phyloP scores from a whole-genome alignment of 2,113 vertebrate genomes.

The Tiliqua scincoides region DNA sequence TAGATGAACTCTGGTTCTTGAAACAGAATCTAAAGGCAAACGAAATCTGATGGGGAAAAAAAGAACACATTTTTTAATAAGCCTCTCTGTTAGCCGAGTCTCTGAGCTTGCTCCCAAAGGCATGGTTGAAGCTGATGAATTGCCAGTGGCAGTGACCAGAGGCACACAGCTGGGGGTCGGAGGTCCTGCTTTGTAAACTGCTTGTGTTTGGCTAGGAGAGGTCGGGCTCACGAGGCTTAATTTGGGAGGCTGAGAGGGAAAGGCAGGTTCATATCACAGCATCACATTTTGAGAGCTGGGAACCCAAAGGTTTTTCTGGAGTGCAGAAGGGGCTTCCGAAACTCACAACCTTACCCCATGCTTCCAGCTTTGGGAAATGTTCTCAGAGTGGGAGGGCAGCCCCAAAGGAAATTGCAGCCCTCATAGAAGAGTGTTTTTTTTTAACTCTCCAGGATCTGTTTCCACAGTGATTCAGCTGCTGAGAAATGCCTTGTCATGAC shows the following conservation, averaged over 20 bases:
- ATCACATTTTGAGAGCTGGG: not conserved
- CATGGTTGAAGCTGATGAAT: conserved; percentile 49
- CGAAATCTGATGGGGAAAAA: not conserved
- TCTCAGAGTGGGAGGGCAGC: too few species aligned
- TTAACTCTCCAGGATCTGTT: too few species aligned
- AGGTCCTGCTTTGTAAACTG: not conserved
- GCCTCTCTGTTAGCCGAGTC: not conserved
- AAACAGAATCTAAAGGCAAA: not conserved
- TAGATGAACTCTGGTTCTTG: not conserved
- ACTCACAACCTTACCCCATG: not conserved
- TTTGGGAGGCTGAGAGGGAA: not conserved
- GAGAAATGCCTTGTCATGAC: too few species aligned
- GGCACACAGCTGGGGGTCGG: conserved; percentile 22
- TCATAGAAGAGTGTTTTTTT: too few species aligned
- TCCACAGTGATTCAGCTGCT: too few species aligned
- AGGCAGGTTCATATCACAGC: not conserved
- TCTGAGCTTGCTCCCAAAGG: not conserved
- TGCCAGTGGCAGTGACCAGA: conserved; percentile 38
- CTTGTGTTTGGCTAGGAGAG: not conserved
- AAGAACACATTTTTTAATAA: conserved; percentile 10
- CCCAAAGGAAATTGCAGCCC: too few species aligned
- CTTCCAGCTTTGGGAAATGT: not conserved
- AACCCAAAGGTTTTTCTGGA: not conserved
- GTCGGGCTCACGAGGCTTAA: not conserved
- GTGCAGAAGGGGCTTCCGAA: not conserved